phyloP scores from a whole-genome alignment of 2,888 invertebrate species.

The Rhingia rostrata region DNA sequence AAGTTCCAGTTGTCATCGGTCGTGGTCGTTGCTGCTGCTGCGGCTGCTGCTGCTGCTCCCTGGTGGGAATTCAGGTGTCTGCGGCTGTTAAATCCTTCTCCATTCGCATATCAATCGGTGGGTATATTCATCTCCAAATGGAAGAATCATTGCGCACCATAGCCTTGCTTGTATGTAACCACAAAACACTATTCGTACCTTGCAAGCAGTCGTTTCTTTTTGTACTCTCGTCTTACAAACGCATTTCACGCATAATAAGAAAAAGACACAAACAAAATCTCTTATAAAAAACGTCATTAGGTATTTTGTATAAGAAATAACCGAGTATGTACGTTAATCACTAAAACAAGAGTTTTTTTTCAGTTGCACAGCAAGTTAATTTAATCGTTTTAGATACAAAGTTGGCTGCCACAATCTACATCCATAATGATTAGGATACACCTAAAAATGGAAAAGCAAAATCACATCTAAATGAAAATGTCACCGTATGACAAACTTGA shows the following conservation, averaged over 20 bases:
- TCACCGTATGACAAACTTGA: conserved; percentile 39
- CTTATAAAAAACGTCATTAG: conserved; percentile 2
- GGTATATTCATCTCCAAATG: conserved; percentile 47
- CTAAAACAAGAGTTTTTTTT: background rate
- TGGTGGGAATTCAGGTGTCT: conserved; percentile 74
- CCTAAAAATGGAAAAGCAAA: conserved; percentile 30
- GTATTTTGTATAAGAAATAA: background rate
- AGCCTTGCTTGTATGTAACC: conserved; percentile 16
- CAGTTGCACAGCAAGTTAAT: background rate
- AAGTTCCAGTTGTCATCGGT: conserved; percentile 68
- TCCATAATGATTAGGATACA: conserved; percentile 28
- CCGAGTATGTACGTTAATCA: background rate
- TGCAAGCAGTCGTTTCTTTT: background rate
- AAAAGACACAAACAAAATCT: background rate
- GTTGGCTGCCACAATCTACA: conserved; percentile 15
- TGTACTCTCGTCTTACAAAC: background rate
- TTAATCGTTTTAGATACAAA: background rate
- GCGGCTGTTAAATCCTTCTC: conserved; percentile 61
- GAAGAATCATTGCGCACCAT: conserved; percentile 40
- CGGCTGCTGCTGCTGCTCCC: conserved; percentile 40
- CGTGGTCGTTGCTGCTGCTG: conserved; percentile 25
- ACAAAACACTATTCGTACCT: conserved; percentile 28
- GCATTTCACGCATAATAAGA: conserved; percentile 34
- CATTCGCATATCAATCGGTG: conserved; percentile 50
- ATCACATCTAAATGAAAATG: conserved; percentile 47